These are phyloP conservation scores for Esox niger DNA, from an alignment of 2,113 vertebrate species.

Conservation along the genomic window DNA sequence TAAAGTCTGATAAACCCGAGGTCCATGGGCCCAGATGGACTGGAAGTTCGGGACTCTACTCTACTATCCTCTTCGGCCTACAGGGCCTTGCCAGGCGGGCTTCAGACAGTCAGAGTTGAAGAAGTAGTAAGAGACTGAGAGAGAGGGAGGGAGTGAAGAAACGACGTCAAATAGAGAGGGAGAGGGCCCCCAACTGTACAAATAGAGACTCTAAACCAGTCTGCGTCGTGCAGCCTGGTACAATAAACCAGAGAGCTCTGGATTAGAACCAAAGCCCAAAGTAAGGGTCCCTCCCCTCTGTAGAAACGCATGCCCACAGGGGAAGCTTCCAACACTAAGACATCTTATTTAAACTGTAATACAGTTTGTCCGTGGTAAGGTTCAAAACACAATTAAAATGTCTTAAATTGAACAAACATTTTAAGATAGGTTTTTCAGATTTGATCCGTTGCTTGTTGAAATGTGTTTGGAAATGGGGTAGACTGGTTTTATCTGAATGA, in stretches of 20 bases:
- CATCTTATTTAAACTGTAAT: background rate
- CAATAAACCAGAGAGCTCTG: background rate
- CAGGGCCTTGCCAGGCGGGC: background rate
- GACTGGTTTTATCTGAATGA: no score
- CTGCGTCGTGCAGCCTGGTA: background rate
- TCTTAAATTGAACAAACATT: no score
- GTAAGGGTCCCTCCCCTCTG: background rate
- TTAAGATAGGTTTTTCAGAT: no score
- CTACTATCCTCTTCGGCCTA: background rate
- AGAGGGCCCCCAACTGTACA: background rate
- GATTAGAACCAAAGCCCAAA: background rate
- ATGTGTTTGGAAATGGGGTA: no score
- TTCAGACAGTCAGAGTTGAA: background rate
- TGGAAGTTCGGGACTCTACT: background rate
- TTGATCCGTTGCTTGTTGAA: no score
- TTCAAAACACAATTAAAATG: no score
- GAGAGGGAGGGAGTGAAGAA: background rate
- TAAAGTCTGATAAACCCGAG: background rate
- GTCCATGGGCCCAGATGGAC: constrained; percentile 5
- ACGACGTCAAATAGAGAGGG: background rate
- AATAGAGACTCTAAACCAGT: background rate
- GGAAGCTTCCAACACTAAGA: background rate
- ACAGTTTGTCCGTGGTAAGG: no score
- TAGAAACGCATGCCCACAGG: background rate
- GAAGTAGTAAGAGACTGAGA: background rate